A percentile compares a stretch with the other conserved stretches of the same genome.
phyloP scores from a whole-genome alignment of 2,797 vertebrate species.

The Tenualosa ilisha region DNA sequence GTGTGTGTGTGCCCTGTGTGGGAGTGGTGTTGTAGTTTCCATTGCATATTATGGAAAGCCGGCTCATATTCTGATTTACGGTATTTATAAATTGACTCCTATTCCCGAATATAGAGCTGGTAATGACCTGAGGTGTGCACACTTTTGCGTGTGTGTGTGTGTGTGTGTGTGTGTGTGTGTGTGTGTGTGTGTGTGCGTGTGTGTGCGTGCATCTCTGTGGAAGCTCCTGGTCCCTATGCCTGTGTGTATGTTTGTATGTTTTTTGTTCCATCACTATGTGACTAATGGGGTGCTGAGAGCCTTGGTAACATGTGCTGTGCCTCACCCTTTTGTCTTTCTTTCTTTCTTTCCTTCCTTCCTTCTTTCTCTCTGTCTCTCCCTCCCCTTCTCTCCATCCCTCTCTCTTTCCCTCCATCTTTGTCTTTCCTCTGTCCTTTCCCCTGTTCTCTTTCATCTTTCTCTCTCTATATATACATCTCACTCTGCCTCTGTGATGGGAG shows the following conservation, averaged over 20 bases:
- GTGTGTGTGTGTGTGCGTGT: constrained; percentile 7
- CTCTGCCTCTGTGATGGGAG: constrained; percentile 45
- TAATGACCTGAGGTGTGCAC: neutral
- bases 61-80: constrained; percentile 18
- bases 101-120: constrained; percentile 17
- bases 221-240: neutral
- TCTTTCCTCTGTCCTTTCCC: constrained; percentile 18
- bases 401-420: neutral
- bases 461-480: constrained; percentile 59
- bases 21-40: constrained; percentile 28
- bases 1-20: neutral
- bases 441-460: constrained; percentile 43
- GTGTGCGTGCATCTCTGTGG: neutral
- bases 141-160: constrained; percentile 27
- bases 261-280: constrained; percentile 43
- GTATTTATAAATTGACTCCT: constrained; percentile 14
- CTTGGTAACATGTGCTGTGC: constrained; percentile 49
- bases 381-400: constrained; percentile 22
- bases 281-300: constrained; percentile 47
- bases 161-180: constrained; percentile 40
- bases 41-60: constrained; percentile 5
- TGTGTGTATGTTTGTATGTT: constrained; percentile 36
- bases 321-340: constrained; percentile 46
- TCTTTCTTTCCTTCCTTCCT: constrained; percentile 24
- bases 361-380: neutral